These are phyloP conservation scores for Eupsittula cactorum DNA, from an alignment of 2,113 vertebrate genomes.

Conservation along the genomic window DNA sequence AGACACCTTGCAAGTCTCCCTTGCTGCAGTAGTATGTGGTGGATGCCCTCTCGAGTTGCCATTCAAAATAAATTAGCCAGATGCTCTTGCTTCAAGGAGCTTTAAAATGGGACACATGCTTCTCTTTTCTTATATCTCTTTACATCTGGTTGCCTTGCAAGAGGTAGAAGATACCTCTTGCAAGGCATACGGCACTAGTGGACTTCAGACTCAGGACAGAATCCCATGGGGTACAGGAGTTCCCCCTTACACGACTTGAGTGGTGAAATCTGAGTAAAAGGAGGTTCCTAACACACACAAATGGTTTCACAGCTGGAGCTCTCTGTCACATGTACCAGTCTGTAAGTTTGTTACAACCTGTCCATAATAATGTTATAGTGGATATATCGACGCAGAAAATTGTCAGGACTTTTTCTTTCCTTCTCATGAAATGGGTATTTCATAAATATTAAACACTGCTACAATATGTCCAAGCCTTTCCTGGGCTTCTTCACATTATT, in stretches of 20 bases:
- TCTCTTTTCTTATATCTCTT: not conserved
- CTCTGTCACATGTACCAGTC: not conserved
- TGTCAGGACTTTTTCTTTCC: not conserved
- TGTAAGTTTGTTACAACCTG: not conserved
- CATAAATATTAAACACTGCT: not conserved
- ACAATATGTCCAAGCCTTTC: not conserved
- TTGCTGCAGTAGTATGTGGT: accelerated
- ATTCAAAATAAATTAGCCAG: not conserved
- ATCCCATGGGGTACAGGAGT: not conserved
- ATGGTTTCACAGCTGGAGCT: not conserved
- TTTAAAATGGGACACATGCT: not conserved
- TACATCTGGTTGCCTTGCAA: not conserved
- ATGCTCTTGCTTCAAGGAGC: not conserved
- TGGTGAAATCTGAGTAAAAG: not conserved
- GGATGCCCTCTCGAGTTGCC: not conserved
- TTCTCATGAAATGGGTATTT: not conserved
- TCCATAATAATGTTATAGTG: not conserved
- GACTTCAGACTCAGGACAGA: not conserved
- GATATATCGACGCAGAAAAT: not conserved
- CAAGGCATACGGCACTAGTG: not conserved
- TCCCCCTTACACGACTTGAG: not conserved
- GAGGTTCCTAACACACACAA: not conserved
- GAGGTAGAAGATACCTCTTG: not conserved
- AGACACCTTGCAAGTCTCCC: not conserved
- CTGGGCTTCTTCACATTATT: not conserved